Evolutionary conservation across 2,888 invertebrate genomes (phyloP).

Genomic region (Harpalus rubripes): DNA sequence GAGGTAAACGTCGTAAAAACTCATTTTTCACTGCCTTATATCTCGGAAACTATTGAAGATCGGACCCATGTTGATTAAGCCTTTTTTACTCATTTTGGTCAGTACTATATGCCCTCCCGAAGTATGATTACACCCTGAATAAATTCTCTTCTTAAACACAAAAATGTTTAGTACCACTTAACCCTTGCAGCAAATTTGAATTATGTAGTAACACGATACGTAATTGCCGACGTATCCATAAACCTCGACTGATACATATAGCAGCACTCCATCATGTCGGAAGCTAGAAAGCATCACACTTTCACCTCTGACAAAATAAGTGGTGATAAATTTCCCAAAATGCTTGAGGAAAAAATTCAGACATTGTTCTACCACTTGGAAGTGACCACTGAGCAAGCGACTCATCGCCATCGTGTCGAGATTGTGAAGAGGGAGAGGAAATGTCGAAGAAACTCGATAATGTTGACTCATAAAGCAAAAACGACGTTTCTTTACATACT

Average conservation of each 20-base stretch:
- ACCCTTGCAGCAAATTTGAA: not conserved
- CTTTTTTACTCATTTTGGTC: too few species aligned
- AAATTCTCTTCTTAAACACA: too few species aligned
- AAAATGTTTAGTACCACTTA: too few species aligned
- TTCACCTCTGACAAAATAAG: constrained; percentile 51
- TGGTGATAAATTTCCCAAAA: constrained; percentile 47
- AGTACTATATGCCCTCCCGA: too few species aligned
- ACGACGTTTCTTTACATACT: constrained; percentile 62
- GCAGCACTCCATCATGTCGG: constrained; percentile 12
- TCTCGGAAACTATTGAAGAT: too few species aligned
- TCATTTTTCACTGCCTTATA: too few species aligned
- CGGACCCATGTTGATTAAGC: too few species aligned
- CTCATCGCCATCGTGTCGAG: not conserved
- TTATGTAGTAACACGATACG: not conserved
- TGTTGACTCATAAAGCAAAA: constrained; percentile 59
- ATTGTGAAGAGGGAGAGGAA: constrained; percentile 4
- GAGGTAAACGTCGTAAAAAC: too few species aligned
- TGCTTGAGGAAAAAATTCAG: constrained; percentile 21
- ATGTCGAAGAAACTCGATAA: constrained; percentile 55
- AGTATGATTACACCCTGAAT: too few species aligned
- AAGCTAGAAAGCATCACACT: constrained; percentile 39
- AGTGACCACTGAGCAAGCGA: constrained; percentile 21
- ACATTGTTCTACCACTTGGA: constrained; percentile 38
- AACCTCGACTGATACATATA: constrained; percentile 10
- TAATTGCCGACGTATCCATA: not conserved